A percentile compares a stretch with the other conserved stretches of the same genome.
Evolutionary conservation across 2,113 vertebrate species (phyloP).

Genomic region (Menidia beryllina): DNA sequence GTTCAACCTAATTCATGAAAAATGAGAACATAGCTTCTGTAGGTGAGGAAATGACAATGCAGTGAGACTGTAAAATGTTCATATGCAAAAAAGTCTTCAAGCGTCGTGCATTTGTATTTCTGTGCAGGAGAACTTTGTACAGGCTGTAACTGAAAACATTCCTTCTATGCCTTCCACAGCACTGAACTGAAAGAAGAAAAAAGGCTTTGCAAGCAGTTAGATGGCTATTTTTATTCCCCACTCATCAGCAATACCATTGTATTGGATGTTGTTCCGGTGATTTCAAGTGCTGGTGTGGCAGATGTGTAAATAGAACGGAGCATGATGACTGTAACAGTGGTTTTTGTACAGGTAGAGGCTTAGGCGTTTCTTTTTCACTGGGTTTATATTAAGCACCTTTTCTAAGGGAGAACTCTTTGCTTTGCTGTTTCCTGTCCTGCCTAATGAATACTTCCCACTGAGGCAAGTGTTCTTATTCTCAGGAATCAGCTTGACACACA

Average conservation of each 20-base stretch:
- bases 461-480: constrained; percentile 80
- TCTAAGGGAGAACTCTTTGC: constrained; percentile 72
- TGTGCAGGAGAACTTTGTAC: constrained; percentile 90
- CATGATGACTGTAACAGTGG: constrained; percentile 84
- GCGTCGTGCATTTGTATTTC: constrained; percentile 90
- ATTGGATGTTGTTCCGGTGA: constrained; percentile 87
- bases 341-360: constrained; percentile 80
- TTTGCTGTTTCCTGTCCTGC: constrained; percentile 85
- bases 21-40: constrained; percentile 91
- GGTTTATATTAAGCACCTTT: constrained; percentile 77
- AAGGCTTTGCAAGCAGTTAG: constrained; percentile 81
- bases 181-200: constrained; percentile 81
- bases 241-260: constrained; percentile 91
- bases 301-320: constrained; percentile 85
- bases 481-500: constrained; percentile 78
- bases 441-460: constrained; percentile 69
- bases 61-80: constrained; percentile 93
- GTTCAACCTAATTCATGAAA: constrained; percentile 95
- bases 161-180: constrained; percentile 91
- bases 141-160: constrained; percentile 91
- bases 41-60: constrained; percentile 87
- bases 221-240: constrained; percentile 74
- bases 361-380: constrained; percentile 69
- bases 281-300: constrained; percentile 86
- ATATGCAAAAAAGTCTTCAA: constrained; percentile 93